Percentiles rank a stretch among this genome's conserved stretches.
Conservation (phyloP, 2,113 vertebrate species). For the Passer domesticus region DNA sequence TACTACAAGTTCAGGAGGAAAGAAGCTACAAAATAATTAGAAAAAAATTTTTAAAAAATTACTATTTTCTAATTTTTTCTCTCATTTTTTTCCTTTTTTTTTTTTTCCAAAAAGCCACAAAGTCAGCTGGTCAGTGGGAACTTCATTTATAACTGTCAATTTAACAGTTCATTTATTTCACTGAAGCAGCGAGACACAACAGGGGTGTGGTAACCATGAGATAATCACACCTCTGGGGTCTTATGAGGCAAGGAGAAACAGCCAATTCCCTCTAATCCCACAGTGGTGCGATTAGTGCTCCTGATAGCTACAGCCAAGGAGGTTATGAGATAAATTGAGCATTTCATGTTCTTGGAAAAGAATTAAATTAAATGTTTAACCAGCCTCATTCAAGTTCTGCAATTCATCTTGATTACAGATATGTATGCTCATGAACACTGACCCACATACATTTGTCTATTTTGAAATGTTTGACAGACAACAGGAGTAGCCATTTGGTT, state of each 20-base stretch:
- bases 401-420: conserved; percentile 42
- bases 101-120: not conserved
- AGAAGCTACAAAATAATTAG: not conserved
- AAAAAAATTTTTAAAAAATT: not conserved
- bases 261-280: conserved; percentile 68
- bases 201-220: conserved; percentile 68
- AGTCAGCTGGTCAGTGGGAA: conserved; percentile 51
- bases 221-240: conserved; percentile 70
- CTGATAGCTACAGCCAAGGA: conserved; percentile 55
- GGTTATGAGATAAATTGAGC: conserved; percentile 53
- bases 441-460: not conserved
- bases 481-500: not conserved
- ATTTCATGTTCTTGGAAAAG: conserved; percentile 28
- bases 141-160: conserved; percentile 68
- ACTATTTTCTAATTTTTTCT: not conserved
- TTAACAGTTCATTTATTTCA: conserved; percentile 71
- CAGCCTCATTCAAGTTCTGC: not conserved
- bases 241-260: conserved; percentile 59
- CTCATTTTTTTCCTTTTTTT: not conserved
- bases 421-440: not conserved
- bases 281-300: conserved; percentile 54
- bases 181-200: conserved; percentile 60
- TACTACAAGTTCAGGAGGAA: not conserved
- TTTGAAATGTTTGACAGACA: conserved; percentile 1
- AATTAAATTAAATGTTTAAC: conserved; percentile 49